Percentiles rank a stretch among this genome's conserved stretches.
These are phyloP conservation scores for Augochlora pura DNA, from an alignment of 1,140 invertebrate genomes.

Conservation along the genomic window DNA sequence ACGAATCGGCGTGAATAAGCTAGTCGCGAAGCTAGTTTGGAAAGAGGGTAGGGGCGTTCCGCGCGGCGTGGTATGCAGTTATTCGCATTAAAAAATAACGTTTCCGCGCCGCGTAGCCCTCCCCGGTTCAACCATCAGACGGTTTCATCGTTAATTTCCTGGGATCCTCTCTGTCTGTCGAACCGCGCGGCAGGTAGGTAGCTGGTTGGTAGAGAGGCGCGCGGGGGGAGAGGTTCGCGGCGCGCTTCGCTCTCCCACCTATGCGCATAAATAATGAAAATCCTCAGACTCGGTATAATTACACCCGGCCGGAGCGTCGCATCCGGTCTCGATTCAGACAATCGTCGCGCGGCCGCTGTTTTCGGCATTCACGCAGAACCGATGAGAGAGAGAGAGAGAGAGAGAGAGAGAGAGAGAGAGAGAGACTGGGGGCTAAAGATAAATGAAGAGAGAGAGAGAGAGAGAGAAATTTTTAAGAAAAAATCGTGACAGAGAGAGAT, in stretches of 20 bases:
- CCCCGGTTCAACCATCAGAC: not conserved
- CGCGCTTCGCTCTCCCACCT: conserved; percentile 17
- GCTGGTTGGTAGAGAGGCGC: too few relatives aligned
- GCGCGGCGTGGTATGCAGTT: not conserved
- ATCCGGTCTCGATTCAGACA: conserved; percentile 65
- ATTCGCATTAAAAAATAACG: conserved; percentile 12
- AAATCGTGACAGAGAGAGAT: too few relatives aligned
- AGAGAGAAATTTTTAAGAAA: too few relatives aligned
- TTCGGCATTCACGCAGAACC: too few relatives aligned
- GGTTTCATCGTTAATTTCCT: conserved; percentile 50
- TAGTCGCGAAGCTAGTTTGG: too few relatives aligned
- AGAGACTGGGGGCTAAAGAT: too few relatives aligned
- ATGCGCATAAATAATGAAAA: conserved; percentile 68
- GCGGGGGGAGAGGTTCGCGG: too few relatives aligned
- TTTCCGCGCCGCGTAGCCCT: conserved; percentile 2
- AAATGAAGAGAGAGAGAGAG: too few relatives aligned
- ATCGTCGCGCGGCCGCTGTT: conserved; percentile 39
- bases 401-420: too few relatives aligned
- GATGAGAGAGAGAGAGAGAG: too few relatives aligned
- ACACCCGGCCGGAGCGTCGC: conserved; percentile 65
- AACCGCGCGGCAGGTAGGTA: conserved; percentile 41
- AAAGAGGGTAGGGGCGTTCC: not conserved
- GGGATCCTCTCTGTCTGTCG: conserved; percentile 40
- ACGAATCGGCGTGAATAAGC: too few relatives aligned
- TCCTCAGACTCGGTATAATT: conserved; percentile 66